These are phyloP conservation scores for Cerastis leucographa DNA, from an alignment of 2,888 invertebrate genomes.

Conservation along the genomic window DNA sequence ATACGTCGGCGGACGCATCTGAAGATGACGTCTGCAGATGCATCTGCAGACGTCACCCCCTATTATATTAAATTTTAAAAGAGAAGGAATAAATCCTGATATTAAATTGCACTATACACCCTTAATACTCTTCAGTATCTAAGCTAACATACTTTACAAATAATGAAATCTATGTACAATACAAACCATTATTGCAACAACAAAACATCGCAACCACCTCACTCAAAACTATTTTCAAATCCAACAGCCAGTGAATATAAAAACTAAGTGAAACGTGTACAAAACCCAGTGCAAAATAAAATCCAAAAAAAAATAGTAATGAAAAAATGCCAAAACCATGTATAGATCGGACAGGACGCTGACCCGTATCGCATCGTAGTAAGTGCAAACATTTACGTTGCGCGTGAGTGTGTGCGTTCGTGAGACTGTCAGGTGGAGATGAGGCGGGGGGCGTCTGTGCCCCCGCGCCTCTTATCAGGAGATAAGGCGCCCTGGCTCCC, in stretches of 20 bases:
- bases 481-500: slow-evolving; percentile 87
- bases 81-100: too few species aligned
- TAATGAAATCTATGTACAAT: neutral
- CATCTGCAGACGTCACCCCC: too few species aligned
- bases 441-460: slow-evolving; percentile 88
- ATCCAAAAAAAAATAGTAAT: slow-evolving; percentile 69
- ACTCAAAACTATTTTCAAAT: slow-evolving; percentile 49
- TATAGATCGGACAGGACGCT: slow-evolving; percentile 88
- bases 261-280: slow-evolving; percentile 67
- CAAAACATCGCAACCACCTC: slow-evolving; percentile 75
- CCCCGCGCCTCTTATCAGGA: slow-evolving; percentile 90
- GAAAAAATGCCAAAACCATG: slow-evolving; percentile 81
- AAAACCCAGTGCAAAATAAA: slow-evolving; percentile 69
- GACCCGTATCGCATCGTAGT: slow-evolving; percentile 78
- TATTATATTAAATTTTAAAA: too few species aligned
- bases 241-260: slow-evolving; percentile 61
- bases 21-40: too few species aligned
- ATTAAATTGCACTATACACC: neutral
- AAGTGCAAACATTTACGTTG: slow-evolving; percentile 74
- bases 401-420: slow-evolving; percentile 77
- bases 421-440: slow-evolving; percentile 88
- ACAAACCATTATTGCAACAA: slow-evolving; percentile 41
- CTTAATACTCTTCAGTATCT: neutral
- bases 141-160: neutral
- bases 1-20: too few species aligned